phyloP scores from a whole-genome alignment of 2,113 vertebrate genomes.

The Thamnophis sirtalis region DNA sequence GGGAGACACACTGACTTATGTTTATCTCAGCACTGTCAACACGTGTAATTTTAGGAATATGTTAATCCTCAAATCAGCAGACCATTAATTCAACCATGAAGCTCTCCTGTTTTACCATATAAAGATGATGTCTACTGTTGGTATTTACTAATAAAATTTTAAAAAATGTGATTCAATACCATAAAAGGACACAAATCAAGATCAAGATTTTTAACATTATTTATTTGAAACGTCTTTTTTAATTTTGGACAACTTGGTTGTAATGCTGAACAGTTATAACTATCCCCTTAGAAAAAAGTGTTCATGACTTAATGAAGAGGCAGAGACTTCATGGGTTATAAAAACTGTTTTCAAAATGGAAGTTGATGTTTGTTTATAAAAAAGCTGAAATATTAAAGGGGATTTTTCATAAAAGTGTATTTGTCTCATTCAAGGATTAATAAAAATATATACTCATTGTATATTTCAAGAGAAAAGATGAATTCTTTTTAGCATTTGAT shows the following conservation, averaged over 20 bases:
- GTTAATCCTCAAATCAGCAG: conserved; percentile 18
- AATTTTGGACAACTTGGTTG: not conserved
- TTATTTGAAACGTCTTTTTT: not conserved
- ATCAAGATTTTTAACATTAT: not conserved
- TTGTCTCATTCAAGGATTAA: not conserved
- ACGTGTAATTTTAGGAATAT: conserved; percentile 9
- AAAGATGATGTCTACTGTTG: not conserved
- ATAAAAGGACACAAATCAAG: conserved; percentile 7
- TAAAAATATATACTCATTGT: not conserved
- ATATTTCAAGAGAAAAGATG: not conserved
- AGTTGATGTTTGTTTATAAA: not conserved
- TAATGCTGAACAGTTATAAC: not conserved
- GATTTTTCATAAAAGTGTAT: not conserved
- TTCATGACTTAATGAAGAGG: not conserved
- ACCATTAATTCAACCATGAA: conserved; percentile 11
- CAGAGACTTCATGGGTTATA: not conserved
- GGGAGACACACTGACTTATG: not conserved
- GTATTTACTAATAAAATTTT: conserved; percentile 13
- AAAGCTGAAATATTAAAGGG: not conserved
- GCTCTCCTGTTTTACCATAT: conserved; percentile 10
- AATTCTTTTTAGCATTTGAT: not conserved
- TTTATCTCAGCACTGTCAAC: conserved; percentile 6
- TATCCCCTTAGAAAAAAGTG: not conserved
- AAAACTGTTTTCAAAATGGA: not conserved
- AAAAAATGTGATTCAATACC: not conserved